Evolutionary conservation across 2,113 vertebrate genomes (phyloP).

Genomic region (Hylia prasina): DNA sequence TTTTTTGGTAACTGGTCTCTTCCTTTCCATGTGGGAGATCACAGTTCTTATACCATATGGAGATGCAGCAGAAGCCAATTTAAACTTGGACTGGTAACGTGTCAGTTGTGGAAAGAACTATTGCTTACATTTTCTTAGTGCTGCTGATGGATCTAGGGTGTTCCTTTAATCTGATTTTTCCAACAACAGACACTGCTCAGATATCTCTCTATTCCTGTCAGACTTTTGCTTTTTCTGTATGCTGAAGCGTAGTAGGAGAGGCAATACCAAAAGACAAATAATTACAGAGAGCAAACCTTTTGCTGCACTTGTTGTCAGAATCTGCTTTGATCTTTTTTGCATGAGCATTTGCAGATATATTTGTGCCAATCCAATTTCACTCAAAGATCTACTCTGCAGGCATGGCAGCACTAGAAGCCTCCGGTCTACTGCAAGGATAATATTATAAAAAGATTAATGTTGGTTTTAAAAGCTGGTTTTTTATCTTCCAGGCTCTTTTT

Average conservation of each 20-base stretch:
- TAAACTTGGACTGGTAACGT: conserved; percentile 54
- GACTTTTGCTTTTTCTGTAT: not conserved
- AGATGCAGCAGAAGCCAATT: conserved; percentile 61
- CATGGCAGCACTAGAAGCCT: not conserved
- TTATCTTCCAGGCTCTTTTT: not conserved
- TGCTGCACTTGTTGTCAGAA: conserved; percentile 20
- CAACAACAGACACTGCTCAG: not conserved
- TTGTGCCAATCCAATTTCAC: conserved; percentile 34
- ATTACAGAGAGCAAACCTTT: conserved; percentile 39
- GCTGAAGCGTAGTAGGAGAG: not conserved
- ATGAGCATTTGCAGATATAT: conserved; percentile 40
- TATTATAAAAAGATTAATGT: not conserved
- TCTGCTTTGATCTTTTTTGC: conserved; percentile 44
- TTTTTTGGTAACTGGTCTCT: conserved; percentile 21
- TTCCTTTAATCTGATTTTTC: conserved; percentile 1
- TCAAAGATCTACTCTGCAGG: conserved; percentile 2
- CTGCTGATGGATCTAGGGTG: conserved; percentile 6
- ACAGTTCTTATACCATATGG: conserved; percentile 62
- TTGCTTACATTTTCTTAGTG: conserved; percentile 42
- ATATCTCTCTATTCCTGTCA: not conserved
- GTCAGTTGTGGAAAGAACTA: conserved; percentile 26
- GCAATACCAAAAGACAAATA: conserved; percentile 33
- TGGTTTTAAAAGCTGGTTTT: not conserved
- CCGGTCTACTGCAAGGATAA: not conserved
- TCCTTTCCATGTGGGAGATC: conserved; percentile 50